These are phyloP conservation scores for Ornithorhynchus anatinus DNA, from an alignment of 2,113 vertebrate species.

Conservation along the genomic window DNA sequence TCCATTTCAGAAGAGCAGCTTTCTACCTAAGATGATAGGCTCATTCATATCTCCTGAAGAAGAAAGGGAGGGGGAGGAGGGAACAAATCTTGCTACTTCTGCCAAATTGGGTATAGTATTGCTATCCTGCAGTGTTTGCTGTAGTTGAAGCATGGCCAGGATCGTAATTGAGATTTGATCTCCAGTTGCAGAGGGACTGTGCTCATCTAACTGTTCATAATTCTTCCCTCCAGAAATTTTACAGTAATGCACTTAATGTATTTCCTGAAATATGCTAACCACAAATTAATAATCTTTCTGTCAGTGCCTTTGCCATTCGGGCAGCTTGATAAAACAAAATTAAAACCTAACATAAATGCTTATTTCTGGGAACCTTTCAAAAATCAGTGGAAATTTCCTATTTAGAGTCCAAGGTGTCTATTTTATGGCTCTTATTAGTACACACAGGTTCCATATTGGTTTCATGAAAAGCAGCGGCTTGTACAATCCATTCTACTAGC, in stretches of 20 bases:
- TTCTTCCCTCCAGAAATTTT: neutral
- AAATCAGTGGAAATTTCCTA: too few species aligned
- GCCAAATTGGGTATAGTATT: accelerated
- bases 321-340: too few species aligned
- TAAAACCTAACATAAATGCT: too few species aligned
- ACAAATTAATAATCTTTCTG: constrained; percentile 17
- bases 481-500: too few species aligned
- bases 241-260: neutral
- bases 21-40: neutral
- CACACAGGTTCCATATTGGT: too few species aligned
- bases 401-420: too few species aligned
- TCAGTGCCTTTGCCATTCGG: neutral
- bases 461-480: too few species aligned
- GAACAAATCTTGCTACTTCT: neutral
- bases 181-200: neutral
- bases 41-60: constrained; percentile 14
- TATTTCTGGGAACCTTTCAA: too few species aligned
- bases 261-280: neutral
- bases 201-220: neutral
- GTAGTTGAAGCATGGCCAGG: neutral
- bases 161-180: constrained; percentile 17
- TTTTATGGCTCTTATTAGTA: too few species aligned
- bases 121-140: neutral
- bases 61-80: too few species aligned
- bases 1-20: neutral